These are phyloP conservation scores for Pseudococcus longispinus DNA, from an alignment of 2,888 invertebrate genomes.

Conservation along the genomic window DNA sequence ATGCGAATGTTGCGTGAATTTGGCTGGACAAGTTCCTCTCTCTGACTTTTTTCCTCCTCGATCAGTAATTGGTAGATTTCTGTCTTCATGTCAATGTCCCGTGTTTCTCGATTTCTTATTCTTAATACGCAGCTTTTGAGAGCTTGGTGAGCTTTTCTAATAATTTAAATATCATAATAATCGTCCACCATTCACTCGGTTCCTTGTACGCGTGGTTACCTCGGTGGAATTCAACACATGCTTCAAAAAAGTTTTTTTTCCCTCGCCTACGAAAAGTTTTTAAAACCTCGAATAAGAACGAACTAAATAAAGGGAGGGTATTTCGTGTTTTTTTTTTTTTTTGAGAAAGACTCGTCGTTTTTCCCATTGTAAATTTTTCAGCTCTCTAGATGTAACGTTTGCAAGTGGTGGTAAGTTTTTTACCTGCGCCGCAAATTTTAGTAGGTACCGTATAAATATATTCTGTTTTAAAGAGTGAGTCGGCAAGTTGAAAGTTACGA, in stretches of 20 bases:
- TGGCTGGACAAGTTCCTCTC: too few relatives aligned
- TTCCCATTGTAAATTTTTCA: not conserved
- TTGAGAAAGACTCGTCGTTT: not conserved
- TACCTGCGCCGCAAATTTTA: not conserved
- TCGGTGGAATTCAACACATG: constrained; percentile 21
- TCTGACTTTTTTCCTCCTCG: too few relatives aligned
- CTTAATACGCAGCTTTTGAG: not conserved
- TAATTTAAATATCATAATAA: constrained; percentile 39
- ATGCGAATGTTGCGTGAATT: too few relatives aligned
- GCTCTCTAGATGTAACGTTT: not conserved
- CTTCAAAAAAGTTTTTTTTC: constrained; percentile 18
- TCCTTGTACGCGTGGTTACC: not conserved
- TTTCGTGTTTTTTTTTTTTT: not conserved
- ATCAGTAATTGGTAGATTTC: too few relatives aligned
- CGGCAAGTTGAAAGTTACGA: not conserved
- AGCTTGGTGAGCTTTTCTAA: constrained; percentile 2
- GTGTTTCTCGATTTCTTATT: not conserved
- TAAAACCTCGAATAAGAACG: not conserved
- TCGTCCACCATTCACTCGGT: not conserved
- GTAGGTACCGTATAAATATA: not conserved
- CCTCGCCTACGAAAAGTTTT: constrained; percentile 10
- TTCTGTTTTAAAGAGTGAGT: not conserved
- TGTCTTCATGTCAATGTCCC: not conserved
- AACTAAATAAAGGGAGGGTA: not conserved
- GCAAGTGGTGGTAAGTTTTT: not conserved